Conservation (phyloP, 2,113 vertebrate species). For the Eupsittula cactorum region DNA sequence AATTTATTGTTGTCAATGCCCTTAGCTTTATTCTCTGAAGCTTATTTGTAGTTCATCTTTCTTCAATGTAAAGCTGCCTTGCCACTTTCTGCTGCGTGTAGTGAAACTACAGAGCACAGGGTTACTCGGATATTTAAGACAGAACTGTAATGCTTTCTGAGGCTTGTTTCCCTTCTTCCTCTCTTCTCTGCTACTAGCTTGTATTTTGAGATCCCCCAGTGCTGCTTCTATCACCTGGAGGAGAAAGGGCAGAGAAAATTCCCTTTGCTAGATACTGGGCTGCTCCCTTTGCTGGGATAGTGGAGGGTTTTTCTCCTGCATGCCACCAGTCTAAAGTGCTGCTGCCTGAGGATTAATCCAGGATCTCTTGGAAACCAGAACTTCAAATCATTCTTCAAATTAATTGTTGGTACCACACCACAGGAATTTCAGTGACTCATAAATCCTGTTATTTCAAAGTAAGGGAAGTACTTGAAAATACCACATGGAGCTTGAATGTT, state of each 20-base stretch:
- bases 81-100: background rate
- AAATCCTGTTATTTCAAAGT: conserved; percentile 42
- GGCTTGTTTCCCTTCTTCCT: fast-evolving
- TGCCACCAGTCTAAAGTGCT: background rate
- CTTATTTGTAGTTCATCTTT: background rate
- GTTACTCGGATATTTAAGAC: background rate
- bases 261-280: background rate
- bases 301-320: background rate
- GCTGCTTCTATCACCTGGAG: background rate
- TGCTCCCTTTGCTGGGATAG: background rate
- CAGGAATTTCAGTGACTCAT: conserved; percentile 38
- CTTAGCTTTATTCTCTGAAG: background rate
- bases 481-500: background rate
- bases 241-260: background rate
- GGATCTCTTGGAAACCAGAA: background rate
- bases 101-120: background rate
- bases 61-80: background rate
- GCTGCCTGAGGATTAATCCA: background rate
- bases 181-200: background rate
- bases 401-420: background rate
- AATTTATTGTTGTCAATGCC: conserved; percentile 7
- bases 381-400: background rate
- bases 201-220: background rate
- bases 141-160: background rate
- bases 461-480: background rate